Conservation (phyloP, 2,888 invertebrate species). For the Tetramorium bicarinatum region DNA sequence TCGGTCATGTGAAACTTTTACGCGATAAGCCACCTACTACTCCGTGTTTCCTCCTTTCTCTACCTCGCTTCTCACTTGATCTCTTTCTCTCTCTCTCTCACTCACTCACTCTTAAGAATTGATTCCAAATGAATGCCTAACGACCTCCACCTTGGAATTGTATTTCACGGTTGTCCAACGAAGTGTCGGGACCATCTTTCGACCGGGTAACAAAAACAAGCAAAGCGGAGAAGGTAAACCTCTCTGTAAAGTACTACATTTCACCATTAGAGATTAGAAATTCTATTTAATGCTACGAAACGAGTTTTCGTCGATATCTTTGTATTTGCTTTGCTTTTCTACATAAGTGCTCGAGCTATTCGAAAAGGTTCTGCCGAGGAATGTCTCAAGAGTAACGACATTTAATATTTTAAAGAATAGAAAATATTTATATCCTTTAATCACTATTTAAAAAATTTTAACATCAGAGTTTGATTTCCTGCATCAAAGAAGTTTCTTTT, state of each 20-base stretch:
- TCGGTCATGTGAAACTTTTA: conserved; percentile 82
- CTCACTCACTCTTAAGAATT: conserved; percentile 22
- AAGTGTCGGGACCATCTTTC: background rate
- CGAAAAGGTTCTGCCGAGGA: background rate
- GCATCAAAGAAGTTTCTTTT: background rate
- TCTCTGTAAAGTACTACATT: background rate
- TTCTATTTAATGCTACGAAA: background rate
- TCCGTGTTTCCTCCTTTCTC: conserved; percentile 51
- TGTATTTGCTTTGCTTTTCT: background rate
- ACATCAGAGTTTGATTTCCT: background rate
- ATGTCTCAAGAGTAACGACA: background rate
- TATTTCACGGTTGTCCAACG: conserved; percentile 65
- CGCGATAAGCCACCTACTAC: conserved; percentile 57
- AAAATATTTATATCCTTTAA: background rate
- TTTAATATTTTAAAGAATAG: background rate
- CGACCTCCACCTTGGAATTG: conserved; percentile 76
- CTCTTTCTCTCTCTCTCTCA: conserved; percentile 30
- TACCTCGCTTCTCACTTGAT: conserved; percentile 34
- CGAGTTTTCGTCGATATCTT: background rate
- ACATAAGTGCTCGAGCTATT: background rate
- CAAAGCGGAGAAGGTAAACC: background rate
- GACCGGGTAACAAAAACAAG: conserved; percentile 5
- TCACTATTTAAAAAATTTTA: background rate
- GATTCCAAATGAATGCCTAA: conserved; percentile 56
- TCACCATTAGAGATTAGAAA: background rate